phyloP scores from a whole-genome alignment of 92 coral and sea anemone genomes.

The Diadumene lineata region DNA sequence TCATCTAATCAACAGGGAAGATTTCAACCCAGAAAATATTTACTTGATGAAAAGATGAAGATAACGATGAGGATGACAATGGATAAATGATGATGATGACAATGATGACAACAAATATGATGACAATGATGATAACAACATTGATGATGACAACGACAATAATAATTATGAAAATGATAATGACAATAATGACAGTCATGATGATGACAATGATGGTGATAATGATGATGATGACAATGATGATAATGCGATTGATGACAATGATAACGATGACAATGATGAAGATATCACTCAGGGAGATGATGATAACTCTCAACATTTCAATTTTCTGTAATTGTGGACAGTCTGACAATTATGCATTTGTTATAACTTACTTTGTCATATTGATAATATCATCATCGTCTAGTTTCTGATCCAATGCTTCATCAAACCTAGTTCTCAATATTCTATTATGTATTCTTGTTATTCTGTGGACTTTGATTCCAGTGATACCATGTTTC shows the following conservation, averaged over 20 bases:
- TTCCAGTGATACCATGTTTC: constrained; percentile 82
- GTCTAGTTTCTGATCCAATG: constrained; percentile 66
- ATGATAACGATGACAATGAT: not conserved
- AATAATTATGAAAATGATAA: not conserved
- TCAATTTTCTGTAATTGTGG: no score
- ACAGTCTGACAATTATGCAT: no score
- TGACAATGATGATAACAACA: not conserved
- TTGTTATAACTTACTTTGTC: constrained; percentile 56
- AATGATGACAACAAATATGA: not conserved
- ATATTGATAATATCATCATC: constrained; percentile 61
- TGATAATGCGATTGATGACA: not conserved
- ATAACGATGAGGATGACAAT: not conserved
- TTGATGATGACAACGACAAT: not conserved
- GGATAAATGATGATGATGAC: not conserved
- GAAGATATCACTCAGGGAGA: not conserved
- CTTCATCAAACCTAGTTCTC: constrained; percentile 78
- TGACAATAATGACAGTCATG: not conserved
- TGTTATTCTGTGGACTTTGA: constrained; percentile 87
- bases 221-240: not conserved
- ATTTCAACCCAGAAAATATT: not conserved
- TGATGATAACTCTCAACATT: not conserved
- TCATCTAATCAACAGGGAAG: not conserved
- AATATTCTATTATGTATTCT: constrained; percentile 89
- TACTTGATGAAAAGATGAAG: not conserved
- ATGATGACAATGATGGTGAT: not conserved